Conservation (phyloP, 1,140 invertebrate species). For the Drosophila sucinea region DNA sequence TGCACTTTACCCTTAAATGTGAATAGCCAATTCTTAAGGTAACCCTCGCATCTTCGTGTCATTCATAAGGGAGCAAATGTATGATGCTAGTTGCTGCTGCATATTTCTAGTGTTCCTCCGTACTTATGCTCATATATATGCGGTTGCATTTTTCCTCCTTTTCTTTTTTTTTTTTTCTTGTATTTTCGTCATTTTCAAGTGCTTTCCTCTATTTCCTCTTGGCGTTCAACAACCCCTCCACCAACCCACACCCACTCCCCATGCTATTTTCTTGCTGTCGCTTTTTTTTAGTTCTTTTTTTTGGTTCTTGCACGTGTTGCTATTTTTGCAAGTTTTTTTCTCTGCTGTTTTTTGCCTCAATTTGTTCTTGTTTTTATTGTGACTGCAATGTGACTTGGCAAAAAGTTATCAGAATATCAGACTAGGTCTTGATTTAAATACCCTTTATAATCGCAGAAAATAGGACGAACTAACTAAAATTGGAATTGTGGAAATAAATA, state of each 20-base stretch:
- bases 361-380: constrained; percentile 55
- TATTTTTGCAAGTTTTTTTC: constrained; percentile 63
- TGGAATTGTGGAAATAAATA: no score
- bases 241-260: neutral
- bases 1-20: no score
- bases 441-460: neutral
- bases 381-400: constrained; percentile 38
- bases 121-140: constrained; percentile 19
- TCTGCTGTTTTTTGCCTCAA: constrained; percentile 22
- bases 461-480: neutral
- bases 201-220: constrained; percentile 31
- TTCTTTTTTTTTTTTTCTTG: constrained; percentile 58
- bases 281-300: constrained; percentile 37
- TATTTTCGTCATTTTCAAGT: constrained; percentile 72
- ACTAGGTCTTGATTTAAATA: neutral
- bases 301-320: constrained; percentile 74
- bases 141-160: constrained; percentile 41
- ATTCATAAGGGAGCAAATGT: no score
- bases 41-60: no score
- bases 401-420: neutral
- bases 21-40: no score
- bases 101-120: constrained; percentile 18
- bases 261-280: constrained; percentile 5
- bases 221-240: neutral
- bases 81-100: constrained; percentile 41